Evolutionary conservation across 2,113 vertebrate genomes (phyloP).

Genomic region (Bujurquina vittata): DNA sequence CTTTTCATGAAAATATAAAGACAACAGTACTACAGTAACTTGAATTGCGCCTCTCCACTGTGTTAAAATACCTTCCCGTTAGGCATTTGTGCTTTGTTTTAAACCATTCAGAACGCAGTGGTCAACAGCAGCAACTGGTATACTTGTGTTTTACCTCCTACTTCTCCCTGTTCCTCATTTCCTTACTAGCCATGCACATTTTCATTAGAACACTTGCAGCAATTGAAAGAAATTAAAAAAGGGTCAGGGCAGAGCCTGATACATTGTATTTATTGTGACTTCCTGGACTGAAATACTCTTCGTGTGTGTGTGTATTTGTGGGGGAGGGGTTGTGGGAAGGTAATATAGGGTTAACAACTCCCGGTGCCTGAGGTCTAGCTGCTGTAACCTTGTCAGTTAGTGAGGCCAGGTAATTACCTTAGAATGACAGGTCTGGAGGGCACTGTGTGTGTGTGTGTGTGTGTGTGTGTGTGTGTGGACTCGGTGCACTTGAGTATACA

Average conservation of each 20-base stretch:
- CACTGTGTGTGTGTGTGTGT: conserved; percentile 13
- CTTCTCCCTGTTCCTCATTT: conserved; percentile 15
- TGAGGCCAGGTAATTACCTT: conserved; percentile 75
- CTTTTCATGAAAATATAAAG: not conserved
- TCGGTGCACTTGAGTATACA: not conserved
- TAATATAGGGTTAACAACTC: conserved; percentile 70
- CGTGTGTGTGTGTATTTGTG: not conserved
- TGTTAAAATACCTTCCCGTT: not conserved
- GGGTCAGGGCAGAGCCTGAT: conserved; percentile 11
- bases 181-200: conserved; percentile 48
- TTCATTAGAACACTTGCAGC: conserved; percentile 22
- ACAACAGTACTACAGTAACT: not conserved
- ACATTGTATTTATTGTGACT: conserved; percentile 47
- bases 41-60: not conserved
- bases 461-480: not conserved
- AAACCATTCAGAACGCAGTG: not conserved
- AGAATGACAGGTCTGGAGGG: conserved; percentile 73
- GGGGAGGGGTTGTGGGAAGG: not conserved
- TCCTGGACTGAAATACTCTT: conserved; percentile 6
- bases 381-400: conserved; percentile 73
- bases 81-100: not conserved
- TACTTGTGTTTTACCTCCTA: conserved; percentile 12
- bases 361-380: conserved; percentile 60
- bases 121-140: conserved; percentile 12
- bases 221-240: conserved; percentile 47